phyloP scores from a whole-genome alignment of 2,888 invertebrate species.

The Mystacides longicornis region DNA sequence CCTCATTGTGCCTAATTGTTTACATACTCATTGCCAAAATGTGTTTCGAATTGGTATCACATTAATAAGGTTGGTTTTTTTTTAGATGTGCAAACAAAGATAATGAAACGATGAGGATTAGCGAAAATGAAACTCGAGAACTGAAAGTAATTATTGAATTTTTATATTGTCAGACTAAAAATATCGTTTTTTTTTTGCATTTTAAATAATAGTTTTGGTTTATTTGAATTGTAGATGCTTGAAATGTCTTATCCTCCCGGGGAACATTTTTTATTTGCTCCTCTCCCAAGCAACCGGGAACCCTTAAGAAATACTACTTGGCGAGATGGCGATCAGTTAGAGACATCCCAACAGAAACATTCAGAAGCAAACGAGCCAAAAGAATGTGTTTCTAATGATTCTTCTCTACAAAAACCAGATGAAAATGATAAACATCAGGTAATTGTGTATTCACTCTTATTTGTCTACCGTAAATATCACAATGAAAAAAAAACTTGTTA shows the following conservation, averaged over 20 bases:
- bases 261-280: constrained; percentile 20
- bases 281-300: constrained; percentile 14
- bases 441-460: too few relatives aligned
- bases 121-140: constrained; percentile 11
- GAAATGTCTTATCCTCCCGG: constrained; percentile 22
- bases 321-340: constrained; percentile 16
- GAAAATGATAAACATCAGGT: too few relatives aligned
- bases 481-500: too few relatives aligned
- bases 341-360: too few relatives aligned
- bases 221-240: constrained; percentile 15
- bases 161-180: neutral
- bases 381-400: too few relatives aligned
- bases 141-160: constrained; percentile 11
- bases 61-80: neutral
- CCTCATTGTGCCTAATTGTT: too few relatives aligned
- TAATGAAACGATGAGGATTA: constrained; percentile 1
- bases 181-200: neutral
- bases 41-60: too few relatives aligned
- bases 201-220: neutral
- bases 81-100: neutral
- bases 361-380: too few relatives aligned
- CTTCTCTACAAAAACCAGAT: too few relatives aligned
- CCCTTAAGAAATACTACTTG: constrained; percentile 12
- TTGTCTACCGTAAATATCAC: too few relatives aligned
- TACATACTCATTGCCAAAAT: too few relatives aligned